Conservation (phyloP, 2,113 vertebrate genomes). For the Anarhynchus alexandrinus region DNA sequence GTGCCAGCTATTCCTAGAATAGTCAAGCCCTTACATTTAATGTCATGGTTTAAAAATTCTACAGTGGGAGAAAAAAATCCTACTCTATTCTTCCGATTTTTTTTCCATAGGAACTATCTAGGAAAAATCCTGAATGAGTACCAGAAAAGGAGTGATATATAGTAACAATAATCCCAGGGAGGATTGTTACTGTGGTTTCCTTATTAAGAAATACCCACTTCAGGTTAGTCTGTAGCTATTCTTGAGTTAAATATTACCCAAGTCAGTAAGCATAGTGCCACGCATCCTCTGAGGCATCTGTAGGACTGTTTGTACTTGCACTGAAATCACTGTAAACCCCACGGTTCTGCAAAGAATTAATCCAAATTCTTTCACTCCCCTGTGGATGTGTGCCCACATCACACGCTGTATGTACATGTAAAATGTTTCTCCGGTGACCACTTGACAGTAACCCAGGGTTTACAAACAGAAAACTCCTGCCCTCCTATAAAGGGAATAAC, state of each 20-base stretch:
- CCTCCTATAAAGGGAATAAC: background rate
- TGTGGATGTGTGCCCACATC: background rate
- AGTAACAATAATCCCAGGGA: background rate
- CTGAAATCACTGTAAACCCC: background rate
- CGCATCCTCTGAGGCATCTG: background rate
- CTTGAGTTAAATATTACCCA: constrained; percentile 35
- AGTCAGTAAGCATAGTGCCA: background rate
- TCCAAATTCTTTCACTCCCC: background rate
- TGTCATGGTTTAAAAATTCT: background rate
- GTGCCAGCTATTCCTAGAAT: background rate
- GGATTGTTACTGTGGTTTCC: background rate
- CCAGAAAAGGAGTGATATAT: background rate
- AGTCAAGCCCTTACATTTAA: background rate
- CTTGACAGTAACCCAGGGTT: background rate
- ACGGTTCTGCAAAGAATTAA: background rate
- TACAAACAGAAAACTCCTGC: constrained; percentile 32
- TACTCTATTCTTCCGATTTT: background rate
- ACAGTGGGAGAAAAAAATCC: background rate
- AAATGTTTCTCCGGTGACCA: background rate
- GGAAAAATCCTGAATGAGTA: background rate
- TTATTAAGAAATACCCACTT: background rate
- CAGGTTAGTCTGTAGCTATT: background rate
- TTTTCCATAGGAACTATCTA: background rate
- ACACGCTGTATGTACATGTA: background rate
- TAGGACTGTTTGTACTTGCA: background rate